Conservation (phyloP, 2,888 invertebrate species). For the Coremacera marginata region DNA sequence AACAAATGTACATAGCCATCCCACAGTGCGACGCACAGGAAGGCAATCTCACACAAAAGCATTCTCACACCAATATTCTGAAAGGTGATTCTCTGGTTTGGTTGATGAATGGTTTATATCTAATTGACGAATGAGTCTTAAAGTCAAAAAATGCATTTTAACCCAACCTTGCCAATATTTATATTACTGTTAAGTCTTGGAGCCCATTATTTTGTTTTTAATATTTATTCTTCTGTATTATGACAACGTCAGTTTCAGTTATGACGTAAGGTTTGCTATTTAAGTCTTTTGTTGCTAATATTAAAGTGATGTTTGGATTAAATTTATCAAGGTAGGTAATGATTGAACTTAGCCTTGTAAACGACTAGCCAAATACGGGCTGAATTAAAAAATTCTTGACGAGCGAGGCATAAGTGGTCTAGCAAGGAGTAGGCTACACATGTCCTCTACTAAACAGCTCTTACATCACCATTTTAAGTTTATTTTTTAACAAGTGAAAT, state of each 20-base stretch:
- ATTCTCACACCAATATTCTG: neutral
- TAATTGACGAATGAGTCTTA: slow-evolving; percentile 66
- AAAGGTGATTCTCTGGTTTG: slow-evolving; percentile 48
- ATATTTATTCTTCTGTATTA: neutral
- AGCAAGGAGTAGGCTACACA: neutral
- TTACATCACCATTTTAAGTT: neutral
- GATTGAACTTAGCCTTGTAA: neutral
- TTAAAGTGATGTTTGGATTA: neutral
- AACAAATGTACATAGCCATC: too few species aligned
- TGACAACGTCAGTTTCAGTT: neutral
- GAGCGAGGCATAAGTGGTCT: neutral
- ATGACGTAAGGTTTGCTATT: neutral
- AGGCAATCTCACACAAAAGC: neutral
- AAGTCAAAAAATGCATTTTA: slow-evolving; percentile 46
- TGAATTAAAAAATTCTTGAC: neutral
- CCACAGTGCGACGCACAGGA: too few species aligned
- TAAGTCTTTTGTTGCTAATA: neutral
- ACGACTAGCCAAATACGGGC: neutral
- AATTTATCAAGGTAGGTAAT: neutral
- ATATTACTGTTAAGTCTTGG: neutral
- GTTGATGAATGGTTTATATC: slow-evolving; percentile 65
- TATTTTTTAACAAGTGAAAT: neutral
- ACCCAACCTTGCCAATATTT: neutral
- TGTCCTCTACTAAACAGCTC: neutral
- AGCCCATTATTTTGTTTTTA: too few species aligned